A percentile compares a stretch with the other conserved stretches of the same genome.
Evolutionary conservation across 2,888 invertebrate genomes (phyloP).

Genomic region (Chironomus tentans): DNA sequence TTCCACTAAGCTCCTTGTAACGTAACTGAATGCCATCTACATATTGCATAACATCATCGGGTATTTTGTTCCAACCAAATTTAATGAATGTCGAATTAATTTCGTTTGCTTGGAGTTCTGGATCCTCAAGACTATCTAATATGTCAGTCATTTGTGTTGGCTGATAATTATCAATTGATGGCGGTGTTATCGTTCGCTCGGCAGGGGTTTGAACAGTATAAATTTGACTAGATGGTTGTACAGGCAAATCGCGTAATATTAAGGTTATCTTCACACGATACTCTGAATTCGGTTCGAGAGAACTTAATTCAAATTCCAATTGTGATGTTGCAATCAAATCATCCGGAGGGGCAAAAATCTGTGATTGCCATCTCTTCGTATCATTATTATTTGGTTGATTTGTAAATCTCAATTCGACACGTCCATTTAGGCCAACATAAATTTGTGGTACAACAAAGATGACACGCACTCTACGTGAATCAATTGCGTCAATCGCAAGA

Average conservation of each 20-base stretch:
- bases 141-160: constrained; percentile 39
- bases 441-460: constrained; percentile 74
- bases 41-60: constrained; percentile 68
- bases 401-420: constrained; percentile 79
- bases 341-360: constrained; percentile 79
- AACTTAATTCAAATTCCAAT: constrained; percentile 71
- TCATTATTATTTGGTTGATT: constrained; percentile 56
- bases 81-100: constrained; percentile 71
- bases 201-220: constrained; percentile 64
- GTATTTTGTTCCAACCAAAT: constrained; percentile 73
- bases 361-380: constrained; percentile 66
- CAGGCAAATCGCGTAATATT: constrained; percentile 64
- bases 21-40: constrained; percentile 83
- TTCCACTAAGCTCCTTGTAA: constrained; percentile 71
- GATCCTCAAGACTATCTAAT: constrained; percentile 54
- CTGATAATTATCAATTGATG: constrained; percentile 42
- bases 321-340: constrained; percentile 78
- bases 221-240: constrained; percentile 67
- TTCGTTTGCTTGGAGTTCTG: constrained; percentile 61
- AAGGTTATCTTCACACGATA: constrained; percentile 77
- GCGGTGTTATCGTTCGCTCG: constrained; percentile 41
- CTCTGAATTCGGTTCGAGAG: constrained; percentile 65
- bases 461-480: constrained; percentile 69
- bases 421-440: constrained; percentile 75
- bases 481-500: constrained; percentile 61